Base-by-base conservation (phyloP, 2,888 invertebrate genomes). In the Hedychridium roseum region DNA sequence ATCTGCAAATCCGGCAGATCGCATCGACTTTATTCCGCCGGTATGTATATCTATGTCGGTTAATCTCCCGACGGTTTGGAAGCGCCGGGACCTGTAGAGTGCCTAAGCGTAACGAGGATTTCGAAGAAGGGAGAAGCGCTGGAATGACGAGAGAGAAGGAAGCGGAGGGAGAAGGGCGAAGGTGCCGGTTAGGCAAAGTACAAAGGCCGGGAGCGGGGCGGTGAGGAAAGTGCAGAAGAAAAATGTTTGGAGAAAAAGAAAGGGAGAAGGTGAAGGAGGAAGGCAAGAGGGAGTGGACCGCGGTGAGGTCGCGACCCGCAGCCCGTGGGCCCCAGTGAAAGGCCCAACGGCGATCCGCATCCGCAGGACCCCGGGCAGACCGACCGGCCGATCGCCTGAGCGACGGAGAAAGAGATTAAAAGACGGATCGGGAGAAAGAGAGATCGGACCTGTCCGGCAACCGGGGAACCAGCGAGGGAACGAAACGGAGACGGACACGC, bases 231-330 rank as follows among this genome's bases (percentile, higher is more conserved):
- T 14, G 20, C 44, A 34, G 44, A 36, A 38, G 43, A 45, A 43
- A 45, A 36, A 15, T 30, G 40, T 34, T 31, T 31, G n/a, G 31
- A 40, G 21, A 42, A 38, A 50, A 50, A 43, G 42, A 42, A 38
- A 43, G 46, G 50, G 45, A 42, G 48, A 57, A 30, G 47, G 43
- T 40, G 50, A 48, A 56, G 59, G 54, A 54, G 57, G 64, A 57
- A 56, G 62, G 54, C 64, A 70, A 68, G 72, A 71, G 70, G 76
- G 73, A 73, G 73, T 73, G 71, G 73, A 74, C 72, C 67, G 63
- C 70, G 72, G 64, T 70, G 71, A 73, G 77, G 76, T 78, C 77
- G 75, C 74, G 77, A 78, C 77, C 78, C 67, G 74, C 68, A 76
- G 75, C 72, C 75, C 66, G 66, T 68, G 74, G 73, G 70, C 64